phyloP scores from a whole-genome alignment of 2,888 invertebrate genomes.

The Crocallis elinguaria region DNA sequence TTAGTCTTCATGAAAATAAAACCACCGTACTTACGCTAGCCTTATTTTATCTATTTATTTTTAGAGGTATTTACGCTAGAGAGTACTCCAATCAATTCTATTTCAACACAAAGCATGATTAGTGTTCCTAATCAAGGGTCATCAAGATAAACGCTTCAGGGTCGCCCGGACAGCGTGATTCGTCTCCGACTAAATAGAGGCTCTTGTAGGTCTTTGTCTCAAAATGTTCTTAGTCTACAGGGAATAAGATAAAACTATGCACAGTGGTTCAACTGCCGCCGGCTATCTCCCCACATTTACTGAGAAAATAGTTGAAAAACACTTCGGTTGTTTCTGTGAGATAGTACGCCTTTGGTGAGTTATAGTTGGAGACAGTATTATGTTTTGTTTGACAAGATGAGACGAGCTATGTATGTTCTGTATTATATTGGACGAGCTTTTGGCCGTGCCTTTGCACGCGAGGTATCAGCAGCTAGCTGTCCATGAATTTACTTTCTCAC shows the following conservation, averaged over 20 bases:
- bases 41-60: background rate
- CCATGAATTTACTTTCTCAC: too few relatives aligned
- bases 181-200: constrained; percentile 12
- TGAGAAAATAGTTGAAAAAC: constrained; percentile 35
- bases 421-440: too few relatives aligned
- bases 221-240: constrained; percentile 12
- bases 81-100: constrained; percentile 1
- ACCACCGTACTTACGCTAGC: too few relatives aligned
- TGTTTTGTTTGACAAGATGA: background rate
- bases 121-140: constrained; percentile 18
- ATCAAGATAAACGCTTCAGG: constrained; percentile 19
- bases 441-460: too few relatives aligned
- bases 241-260: constrained; percentile 30
- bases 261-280: constrained; percentile 10
- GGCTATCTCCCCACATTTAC: constrained; percentile 7
- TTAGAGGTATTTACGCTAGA: background rate
- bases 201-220: constrained; percentile 1
- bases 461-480: too few relatives aligned
- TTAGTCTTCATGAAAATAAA: too few relatives aligned
- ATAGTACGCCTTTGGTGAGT: background rate
- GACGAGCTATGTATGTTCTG: too few relatives aligned
- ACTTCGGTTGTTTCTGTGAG: constrained; percentile 16
- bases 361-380: background rate
- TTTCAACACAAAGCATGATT: constrained; percentile 16
- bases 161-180: background rate